Evolutionary conservation across 2,113 vertebrate species (phyloP).

Genomic region (Lycocorax pyrrhopterus): DNA sequence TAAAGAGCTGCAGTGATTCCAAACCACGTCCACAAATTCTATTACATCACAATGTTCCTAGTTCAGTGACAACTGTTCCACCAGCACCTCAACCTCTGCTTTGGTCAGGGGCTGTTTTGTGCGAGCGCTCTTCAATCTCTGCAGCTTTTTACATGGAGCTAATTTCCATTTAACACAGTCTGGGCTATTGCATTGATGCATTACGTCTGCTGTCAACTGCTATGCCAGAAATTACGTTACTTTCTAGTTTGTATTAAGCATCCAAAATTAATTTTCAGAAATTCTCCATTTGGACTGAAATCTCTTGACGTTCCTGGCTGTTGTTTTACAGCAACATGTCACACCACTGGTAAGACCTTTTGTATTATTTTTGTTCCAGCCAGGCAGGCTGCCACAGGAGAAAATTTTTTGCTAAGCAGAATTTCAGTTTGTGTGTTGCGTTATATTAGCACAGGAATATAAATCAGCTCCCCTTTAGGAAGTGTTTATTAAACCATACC

Average conservation of each 20-base stretch:
- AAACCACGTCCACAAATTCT: background rate
- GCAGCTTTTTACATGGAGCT: background rate
- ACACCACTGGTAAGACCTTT: background rate
- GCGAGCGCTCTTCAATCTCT: fast-evolving
- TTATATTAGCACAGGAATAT: background rate
- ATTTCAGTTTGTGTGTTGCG: background rate
- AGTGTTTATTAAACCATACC: background rate
- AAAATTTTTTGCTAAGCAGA: background rate
- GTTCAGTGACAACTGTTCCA: background rate
- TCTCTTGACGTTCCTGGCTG: background rate
- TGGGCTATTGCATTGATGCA: background rate
- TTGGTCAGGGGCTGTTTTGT: background rate
- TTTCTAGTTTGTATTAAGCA: background rate
- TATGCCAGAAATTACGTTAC: slow-evolving; percentile 14
- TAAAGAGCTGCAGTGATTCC: background rate
- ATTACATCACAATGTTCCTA: background rate
- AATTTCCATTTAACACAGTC: background rate
- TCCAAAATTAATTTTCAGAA: slow-evolving; percentile 11
- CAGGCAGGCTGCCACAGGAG: background rate
- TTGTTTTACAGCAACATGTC: background rate
- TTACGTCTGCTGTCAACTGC: background rate
- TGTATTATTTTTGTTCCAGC: background rate
- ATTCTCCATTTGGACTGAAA: background rate
- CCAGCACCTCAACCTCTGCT: background rate
- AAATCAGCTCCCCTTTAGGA: background rate